phyloP scores from a whole-genome alignment of 2,113 vertebrate species.

The Sakesphorus luctuosus region DNA sequence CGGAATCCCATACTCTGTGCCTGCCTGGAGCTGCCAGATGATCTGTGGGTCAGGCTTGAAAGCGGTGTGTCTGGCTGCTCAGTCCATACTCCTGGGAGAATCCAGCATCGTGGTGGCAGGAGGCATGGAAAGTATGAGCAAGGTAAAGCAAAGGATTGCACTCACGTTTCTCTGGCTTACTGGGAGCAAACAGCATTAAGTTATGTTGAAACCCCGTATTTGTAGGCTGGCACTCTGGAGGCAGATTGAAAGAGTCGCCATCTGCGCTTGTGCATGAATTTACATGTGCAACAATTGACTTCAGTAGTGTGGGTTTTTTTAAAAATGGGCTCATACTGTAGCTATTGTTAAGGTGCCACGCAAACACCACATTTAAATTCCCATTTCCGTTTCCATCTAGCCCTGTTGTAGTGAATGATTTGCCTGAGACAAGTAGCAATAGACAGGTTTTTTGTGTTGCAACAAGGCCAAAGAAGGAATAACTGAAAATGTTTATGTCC shows the following conservation, averaged over 20 bases:
- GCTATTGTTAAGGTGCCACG: not conserved
- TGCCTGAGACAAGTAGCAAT: not conserved
- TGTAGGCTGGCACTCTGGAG: not conserved
- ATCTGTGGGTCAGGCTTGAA: conserved; percentile 95
- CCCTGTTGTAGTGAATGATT: not conserved
- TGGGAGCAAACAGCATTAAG: not conserved
- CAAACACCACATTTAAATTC: not conserved
- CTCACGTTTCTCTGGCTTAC: accelerated
- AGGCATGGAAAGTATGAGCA: conserved; percentile 98
- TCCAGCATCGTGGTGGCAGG: conserved; percentile 90
- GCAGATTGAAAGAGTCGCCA: not conserved
- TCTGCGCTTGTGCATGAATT: not conserved
- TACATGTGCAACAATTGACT: not conserved
- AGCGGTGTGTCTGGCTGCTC: conserved; percentile 89
- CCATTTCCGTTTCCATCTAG: not conserved
- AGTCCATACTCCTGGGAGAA: conserved; percentile 85
- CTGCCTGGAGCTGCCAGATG: conserved; percentile 97
- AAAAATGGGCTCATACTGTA: not conserved
- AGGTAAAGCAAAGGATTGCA: conserved; percentile 71
- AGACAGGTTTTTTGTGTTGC: not conserved
- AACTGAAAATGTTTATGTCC: not conserved
- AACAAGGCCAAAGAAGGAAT: not conserved
- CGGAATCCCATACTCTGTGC: conserved; percentile 87
- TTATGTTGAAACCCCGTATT: not conserved
- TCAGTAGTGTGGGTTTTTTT: not conserved